phyloP scores from a whole-genome alignment of 2,888 invertebrate genomes.

The Ormyrus rosae region DNA sequence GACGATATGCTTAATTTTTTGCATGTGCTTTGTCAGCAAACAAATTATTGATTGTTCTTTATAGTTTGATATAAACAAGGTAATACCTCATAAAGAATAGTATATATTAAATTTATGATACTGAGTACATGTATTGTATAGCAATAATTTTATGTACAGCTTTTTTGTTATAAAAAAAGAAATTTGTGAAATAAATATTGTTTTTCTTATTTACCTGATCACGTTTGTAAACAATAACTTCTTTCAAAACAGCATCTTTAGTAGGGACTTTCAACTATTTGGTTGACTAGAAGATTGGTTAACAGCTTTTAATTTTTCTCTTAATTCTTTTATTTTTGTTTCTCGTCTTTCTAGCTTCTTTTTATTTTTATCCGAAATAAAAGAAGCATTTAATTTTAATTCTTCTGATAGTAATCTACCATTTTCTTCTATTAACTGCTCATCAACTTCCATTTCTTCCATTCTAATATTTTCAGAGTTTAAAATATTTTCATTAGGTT shows the following conservation, averaged over 20 bases:
- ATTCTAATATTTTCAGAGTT: constrained; percentile 25
- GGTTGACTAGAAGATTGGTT: constrained; percentile 30
- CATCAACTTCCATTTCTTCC: constrained; percentile 53
- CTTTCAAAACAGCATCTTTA: constrained; percentile 36
- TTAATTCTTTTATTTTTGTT: constrained; percentile 65
- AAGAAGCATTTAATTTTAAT: constrained; percentile 29
- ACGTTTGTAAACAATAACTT: constrained; percentile 32
- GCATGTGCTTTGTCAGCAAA: constrained; percentile 15
- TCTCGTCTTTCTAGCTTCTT: constrained; percentile 64
- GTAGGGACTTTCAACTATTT: constrained; percentile 44
- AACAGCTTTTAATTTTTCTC: constrained; percentile 60
- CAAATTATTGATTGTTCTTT: constrained; percentile 31
- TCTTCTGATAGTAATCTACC: constrained; percentile 45
- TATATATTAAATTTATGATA: constrained; percentile 43
- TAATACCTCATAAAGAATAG: constrained; percentile 44
- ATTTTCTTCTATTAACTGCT: constrained; percentile 41
- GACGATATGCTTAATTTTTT: constrained; percentile 27
- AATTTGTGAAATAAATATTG: constrained; percentile 39
- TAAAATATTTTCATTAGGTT: constrained; percentile 16
- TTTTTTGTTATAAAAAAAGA: constrained; percentile 55
- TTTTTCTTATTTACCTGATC: constrained; percentile 47
- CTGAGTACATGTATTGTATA: constrained; percentile 17
- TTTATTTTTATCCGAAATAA: constrained; percentile 51
- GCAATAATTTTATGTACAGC: constrained; percentile 54
- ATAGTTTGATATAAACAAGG: constrained; percentile 24